Percentiles rank a stretch among this genome's conserved stretches.
phyloP scores from a whole-genome alignment of 1,140 invertebrate genomes.

The Calephelis virginiensis region DNA sequence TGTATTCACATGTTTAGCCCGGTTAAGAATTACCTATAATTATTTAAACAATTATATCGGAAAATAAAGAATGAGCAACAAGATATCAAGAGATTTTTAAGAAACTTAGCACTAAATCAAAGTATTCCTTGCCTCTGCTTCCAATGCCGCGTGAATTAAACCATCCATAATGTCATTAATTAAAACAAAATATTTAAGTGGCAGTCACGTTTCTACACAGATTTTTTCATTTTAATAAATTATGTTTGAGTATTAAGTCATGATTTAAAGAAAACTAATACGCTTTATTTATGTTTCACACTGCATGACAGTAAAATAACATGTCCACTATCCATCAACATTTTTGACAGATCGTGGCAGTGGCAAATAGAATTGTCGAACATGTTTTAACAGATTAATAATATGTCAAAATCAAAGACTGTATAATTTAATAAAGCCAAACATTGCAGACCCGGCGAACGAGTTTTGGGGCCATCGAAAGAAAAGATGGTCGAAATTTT shows the following conservation, averaged over 20 bases:
- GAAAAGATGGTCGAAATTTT: too few relatives aligned
- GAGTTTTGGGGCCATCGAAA: too few relatives aligned
- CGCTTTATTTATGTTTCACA: constrained; percentile 78
- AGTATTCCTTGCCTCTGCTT: constrained; percentile 73
- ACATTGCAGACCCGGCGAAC: too few relatives aligned
- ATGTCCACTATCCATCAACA: constrained; percentile 75
- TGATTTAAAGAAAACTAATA: constrained; percentile 75
- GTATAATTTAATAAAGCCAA: too few relatives aligned
- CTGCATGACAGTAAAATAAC: constrained; percentile 78
- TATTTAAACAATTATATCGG: constrained; percentile 26
- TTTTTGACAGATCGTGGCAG: constrained; percentile 58
- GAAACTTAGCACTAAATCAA: constrained; percentile 49
- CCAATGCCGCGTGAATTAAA: constrained; percentile 79
- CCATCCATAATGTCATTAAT: constrained; percentile 79
- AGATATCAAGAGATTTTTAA: constrained; percentile 20
- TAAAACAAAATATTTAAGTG: constrained; percentile 70
- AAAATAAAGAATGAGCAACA: constrained; percentile 16
- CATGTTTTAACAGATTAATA: constrained; percentile 1
- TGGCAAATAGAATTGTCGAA: constrained; percentile 31
- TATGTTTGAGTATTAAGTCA: constrained; percentile 75
- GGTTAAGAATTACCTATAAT: constrained; percentile 71
- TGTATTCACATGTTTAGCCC: constrained; percentile 72
- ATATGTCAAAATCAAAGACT: not conserved
- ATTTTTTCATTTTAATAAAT: constrained; percentile 72
- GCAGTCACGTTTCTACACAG: constrained; percentile 62